These are phyloP conservation scores for Smittia sp. DNA, from an alignment of 2,888 invertebrate species.

Conservation along the genomic window DNA sequence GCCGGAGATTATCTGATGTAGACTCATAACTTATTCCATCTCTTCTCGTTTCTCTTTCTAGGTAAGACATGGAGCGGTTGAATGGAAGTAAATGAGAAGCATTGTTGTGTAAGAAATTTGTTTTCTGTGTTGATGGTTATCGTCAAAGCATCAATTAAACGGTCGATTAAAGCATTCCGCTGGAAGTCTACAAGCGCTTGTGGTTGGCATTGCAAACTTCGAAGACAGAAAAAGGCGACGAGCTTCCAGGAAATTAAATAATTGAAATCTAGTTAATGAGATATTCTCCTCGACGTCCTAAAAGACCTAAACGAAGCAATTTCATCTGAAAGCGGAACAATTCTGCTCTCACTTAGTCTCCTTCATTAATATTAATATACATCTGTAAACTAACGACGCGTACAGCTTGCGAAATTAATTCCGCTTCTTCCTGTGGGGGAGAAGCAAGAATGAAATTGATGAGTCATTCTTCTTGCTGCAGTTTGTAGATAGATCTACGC, in stretches of 20 bases:
- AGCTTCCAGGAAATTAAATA: too few species aligned
- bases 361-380: conserved; percentile 11
- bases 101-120: conserved; percentile 16
- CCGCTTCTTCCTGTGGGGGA: neutral
- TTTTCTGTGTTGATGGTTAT: conserved; percentile 7
- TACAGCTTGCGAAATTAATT: conserved; percentile 6
- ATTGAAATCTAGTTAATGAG: too few species aligned
- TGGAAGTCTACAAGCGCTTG: neutral
- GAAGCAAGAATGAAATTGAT: neutral
- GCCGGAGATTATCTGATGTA: neutral
- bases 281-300: neutral
- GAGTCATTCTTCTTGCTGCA: neutral
- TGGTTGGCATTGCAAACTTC: neutral
- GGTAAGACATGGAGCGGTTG: conserved; percentile 2
- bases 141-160: conserved; percentile 20
- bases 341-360: neutral
- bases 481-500: neutral
- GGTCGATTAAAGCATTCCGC: conserved; percentile 9
- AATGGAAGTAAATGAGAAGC: conserved; percentile 10
- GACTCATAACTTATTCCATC: conserved; percentile 1
- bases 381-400: conserved; percentile 19
- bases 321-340: neutral
- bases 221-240: neutral
- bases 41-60: conserved; percentile 9
- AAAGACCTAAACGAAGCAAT: neutral